These are phyloP conservation scores for Patella ulyssiponensis DNA, from an alignment of 2,888 invertebrate genomes.

Conservation along the genomic window DNA sequence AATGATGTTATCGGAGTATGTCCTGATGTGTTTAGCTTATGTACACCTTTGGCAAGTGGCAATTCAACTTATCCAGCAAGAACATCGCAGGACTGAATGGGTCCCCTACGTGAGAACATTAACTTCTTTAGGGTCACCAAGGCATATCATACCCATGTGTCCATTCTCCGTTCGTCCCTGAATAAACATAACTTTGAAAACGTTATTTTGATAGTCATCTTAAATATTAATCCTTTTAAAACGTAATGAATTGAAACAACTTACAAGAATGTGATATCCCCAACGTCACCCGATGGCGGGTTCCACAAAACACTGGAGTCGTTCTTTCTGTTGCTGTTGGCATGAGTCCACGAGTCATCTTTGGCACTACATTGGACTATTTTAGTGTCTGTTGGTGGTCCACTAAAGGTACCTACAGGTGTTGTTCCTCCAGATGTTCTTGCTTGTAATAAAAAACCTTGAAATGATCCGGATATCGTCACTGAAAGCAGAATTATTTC, in stretches of 20 bases:
- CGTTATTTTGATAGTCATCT: no score
- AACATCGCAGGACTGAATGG: no score
- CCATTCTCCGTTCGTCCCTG: no score
- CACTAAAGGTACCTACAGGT: not conserved
- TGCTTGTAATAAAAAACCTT: not conserved
- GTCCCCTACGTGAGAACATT: no score
- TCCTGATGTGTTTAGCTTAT: no score
- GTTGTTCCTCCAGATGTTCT: not conserved
- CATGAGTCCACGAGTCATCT: not conserved
- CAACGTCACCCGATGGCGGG: not conserved
- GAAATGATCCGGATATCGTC: not conserved
- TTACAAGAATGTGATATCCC: not conserved
- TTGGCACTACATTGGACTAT: not conserved
- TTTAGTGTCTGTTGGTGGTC: not conserved
- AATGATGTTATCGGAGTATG: no score
- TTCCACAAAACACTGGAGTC: not conserved
- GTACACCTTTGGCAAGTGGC: no score
- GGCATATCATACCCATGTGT: no score
- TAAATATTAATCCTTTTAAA: no score
- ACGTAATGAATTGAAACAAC: not conserved
- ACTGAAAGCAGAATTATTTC: not conserved
- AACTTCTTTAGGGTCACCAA: no score
- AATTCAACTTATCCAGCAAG: no score
- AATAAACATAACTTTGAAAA: no score
- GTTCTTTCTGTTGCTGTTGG: not conserved